phyloP scores from a whole-genome alignment of 1,140 invertebrate genomes.

The Ephestia elutella region DNA sequence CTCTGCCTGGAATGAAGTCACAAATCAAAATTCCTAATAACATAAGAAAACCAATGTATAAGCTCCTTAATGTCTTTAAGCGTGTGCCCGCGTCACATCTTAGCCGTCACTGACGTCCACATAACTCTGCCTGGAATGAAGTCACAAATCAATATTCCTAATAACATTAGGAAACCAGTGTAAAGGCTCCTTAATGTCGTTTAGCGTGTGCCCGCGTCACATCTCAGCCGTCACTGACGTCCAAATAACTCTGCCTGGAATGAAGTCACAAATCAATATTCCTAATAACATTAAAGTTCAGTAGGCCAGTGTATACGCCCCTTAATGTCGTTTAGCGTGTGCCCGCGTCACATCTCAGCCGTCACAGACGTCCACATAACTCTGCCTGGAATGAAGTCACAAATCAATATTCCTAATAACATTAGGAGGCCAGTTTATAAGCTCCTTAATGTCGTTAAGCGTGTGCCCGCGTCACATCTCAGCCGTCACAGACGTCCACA shows the following conservation, averaged over 20 bases:
- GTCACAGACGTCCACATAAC: slow-evolving; percentile 36
- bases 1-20: slow-evolving; percentile 46
- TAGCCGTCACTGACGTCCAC: slow-evolving; percentile 28
- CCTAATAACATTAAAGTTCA: too few species aligned
- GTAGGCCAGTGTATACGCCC: neutral
- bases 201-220: slow-evolving; percentile 47
- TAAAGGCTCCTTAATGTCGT: slow-evolving; percentile 16
- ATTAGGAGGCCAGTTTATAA: too few species aligned
- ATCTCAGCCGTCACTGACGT: slow-evolving; percentile 34
- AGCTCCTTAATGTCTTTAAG: slow-evolving; percentile 27
- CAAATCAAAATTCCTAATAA: too few species aligned
- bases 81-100: slow-evolving; percentile 48
- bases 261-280: slow-evolving; percentile 47
- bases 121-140: slow-evolving; percentile 50
- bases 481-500: slow-evolving; percentile 30
- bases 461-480: slow-evolving; percentile 49
- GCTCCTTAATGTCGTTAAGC: slow-evolving; percentile 32
- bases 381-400: slow-evolving; percentile 48
- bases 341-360: slow-evolving; percentile 46
- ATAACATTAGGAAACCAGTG: too few species aligned
- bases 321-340: slow-evolving; percentile 36
- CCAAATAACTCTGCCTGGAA: slow-evolving; percentile 44
- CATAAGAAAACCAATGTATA: slow-evolving; percentile 13
- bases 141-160: slow-evolving; percentile 56
- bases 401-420: slow-evolving; percentile 41